Base-by-base conservation (phyloP, 2,888 invertebrate genomes). In the Orgyia antiqua region DNA sequence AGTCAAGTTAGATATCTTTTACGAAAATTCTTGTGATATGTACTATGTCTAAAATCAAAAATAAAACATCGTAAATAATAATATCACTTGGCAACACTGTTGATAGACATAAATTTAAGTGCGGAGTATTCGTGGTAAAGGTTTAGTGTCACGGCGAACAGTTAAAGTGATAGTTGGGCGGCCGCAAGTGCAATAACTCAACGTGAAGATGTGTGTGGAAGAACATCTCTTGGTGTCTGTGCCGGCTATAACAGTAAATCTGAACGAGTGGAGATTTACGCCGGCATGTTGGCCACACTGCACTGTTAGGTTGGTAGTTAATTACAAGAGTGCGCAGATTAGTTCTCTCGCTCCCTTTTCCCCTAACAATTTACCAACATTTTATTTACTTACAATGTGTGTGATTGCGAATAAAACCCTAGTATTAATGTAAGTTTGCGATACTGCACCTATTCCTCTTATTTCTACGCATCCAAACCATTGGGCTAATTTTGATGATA, bases 181-280 rank as follows among this genome's bases (percentile, higher is more conserved):
- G 53, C 58, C 55, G 47, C 58, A 51, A 35, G 31, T 2, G 51
- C 64, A 48, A 70, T 74, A 73, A 74, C 63, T 74, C 73, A 69
- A 56, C 39, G 47, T 33, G 55, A 51, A 61, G 68, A 66, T 51
- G 61, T 60, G 62, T 60, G 51, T 30, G 53, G 52, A 51, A 55
- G 58, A 52, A 53, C 45, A 45, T 42, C 51, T 60, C 52, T 63
- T 61, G 58, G 66, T 58, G 61, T 65, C 73, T 71, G 67, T 49
- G 50, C 54, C 46, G 57, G 68, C 75, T 51, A 78, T 82, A 82
- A 80, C 79, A 77, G 68, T 83, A 82, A 83, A 84, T 83, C 77
- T 69, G 88, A 88, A 62, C 64, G 54, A 70, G 61, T 58, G 58
- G 51, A 60, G 78, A 73, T 78, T 79, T 79, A 77, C 76, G 62